A percentile compares a stretch with the other conserved stretches of the same genome.
Conservation (phyloP, 2,888 invertebrate genomes). For the Pollenia griseotomentosa region DNA sequence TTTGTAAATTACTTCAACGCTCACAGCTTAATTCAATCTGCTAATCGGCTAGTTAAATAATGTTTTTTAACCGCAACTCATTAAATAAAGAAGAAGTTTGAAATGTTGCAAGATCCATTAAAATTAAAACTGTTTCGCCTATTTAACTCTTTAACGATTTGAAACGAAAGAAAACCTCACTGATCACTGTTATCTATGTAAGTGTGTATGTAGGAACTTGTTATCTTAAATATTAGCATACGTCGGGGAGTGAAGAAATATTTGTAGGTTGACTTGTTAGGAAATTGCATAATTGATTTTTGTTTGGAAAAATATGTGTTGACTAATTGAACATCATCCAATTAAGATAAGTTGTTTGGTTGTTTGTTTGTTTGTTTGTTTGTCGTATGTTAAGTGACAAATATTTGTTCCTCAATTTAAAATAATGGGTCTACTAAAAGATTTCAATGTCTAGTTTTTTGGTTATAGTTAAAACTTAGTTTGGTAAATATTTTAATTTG, state of each 20-base stretch:
- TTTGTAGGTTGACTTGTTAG: background rate
- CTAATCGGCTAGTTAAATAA: background rate
- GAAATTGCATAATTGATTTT: slow-evolving; percentile 53
- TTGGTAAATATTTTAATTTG: background rate
- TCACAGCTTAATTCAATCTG: background rate
- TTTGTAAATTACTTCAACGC: background rate
- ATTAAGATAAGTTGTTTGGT: slow-evolving; percentile 20
- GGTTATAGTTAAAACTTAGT: background rate
- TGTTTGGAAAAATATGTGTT: slow-evolving; percentile 10
- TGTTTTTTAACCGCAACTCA: background rate
- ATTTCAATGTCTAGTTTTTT: slow-evolving; percentile 7
- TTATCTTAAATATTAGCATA: slow-evolving; percentile 2
- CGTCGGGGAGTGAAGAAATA: slow-evolving; percentile 9
- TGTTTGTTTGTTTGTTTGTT: background rate
- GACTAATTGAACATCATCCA: slow-evolving; percentile 16
- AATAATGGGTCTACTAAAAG: background rate
- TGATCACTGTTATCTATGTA: too few species aligned
- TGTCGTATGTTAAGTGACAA: background rate
- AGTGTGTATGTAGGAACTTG: background rate
- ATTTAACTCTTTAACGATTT: background rate
- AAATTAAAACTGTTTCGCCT: slow-evolving; percentile 3
- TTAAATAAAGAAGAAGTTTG: background rate
- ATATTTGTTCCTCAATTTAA: background rate
- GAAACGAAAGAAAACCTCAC: background rate
- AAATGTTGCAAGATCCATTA: slow-evolving; percentile 1